Evolutionary conservation across 2,888 invertebrate genomes (phyloP), one percentile per base, ranked within the genome.

Genomic region (Aphidoletes aphidimyza): DNA sequence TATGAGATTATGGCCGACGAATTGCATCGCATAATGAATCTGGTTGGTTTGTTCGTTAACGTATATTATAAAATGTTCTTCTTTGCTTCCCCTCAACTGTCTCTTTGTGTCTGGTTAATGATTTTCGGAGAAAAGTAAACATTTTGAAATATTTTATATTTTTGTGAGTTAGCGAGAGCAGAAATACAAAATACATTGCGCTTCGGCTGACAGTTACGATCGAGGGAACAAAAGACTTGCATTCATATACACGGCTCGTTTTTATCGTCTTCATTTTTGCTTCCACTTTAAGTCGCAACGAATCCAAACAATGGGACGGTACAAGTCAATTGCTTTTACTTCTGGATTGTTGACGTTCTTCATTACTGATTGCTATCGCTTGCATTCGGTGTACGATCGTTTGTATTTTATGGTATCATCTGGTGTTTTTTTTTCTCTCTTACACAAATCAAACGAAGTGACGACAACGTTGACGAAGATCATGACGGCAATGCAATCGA

Each of bases 311-410:
- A 81, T 81, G 37, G n/a, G 14, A 37, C 37, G 81, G 37, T 19
- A 37, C 11, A 36, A n/a, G 6, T 81, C 69, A 69, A 30, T 81
- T 11, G 81, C n/a, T 81, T 81, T 81, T 81, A 81, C 81, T 81
- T 81, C 37, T 81, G 78, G 36, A 78, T 78, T 81, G 37, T 30
- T 37, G 81, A 81, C 39, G 22, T 37, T 37, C 37, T 69, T 22
- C 39, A 37, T n/a, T 14, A 19, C n/a, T n/a, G 81, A 81, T 81
- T 81, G 6, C 22, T 37, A 81, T 81, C 39, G 37, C 22, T 34
- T 69, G 34, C 69, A 30, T 1, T 14, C 6, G 8, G 42, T 42
- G 14, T 42, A 14, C 42, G 8, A 42, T 14, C 42, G n/a, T 42
- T 14, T 42, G 42, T 42, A n/a, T 14, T 42, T 42, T 9, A 42